Base-by-base conservation (phyloP, 1,140 invertebrate species). In the Panagrolaimus sp. region DNA sequence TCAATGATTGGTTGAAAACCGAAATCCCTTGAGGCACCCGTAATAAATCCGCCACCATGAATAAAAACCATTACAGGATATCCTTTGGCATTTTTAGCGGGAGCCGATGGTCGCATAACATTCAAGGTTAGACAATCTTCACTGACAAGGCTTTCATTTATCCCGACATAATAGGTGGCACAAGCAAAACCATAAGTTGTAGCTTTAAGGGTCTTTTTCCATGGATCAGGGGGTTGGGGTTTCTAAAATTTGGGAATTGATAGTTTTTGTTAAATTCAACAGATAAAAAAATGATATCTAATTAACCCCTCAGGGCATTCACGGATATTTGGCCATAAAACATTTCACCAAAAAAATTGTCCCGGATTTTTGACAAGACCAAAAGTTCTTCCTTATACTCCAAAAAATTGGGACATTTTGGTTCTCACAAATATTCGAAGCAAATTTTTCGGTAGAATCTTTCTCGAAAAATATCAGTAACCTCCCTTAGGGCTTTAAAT, bases 121-220 rank as follows among this genome's bases (percentile, higher is more conserved):
- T 96, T 96, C 73, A 96, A 87, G 83, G 94, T 94, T 43, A 96
- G 88, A 84, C 94, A 97, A 86, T 97, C 94, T 86, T 97, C 94
- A 75, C 89, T 92, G 85, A 32, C 24, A 7, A 12, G 12, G 4
- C 14, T 17, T 58, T 58, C 21, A 21, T 26, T 17, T 0, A 28
- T 21, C 17, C 38, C 28, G 17, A 21, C 17, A 21, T 28, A 58
- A 26, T 58, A 26, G 0, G 52, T 58, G 12, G 45, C 21, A 67
- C 68, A 24, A 4, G 68, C 17, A 70, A n/a, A 44, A 4, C 43
- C n/a, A n/a, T 17, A 45, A n/a, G 68, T 24, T 0, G 43, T 5
- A 38, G 52, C 55, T 32, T 43, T n/a, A 47, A 73, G n/a, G 32
- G 17, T 17, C n/a, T 48, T 21, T 21, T 68, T 64, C 69, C 69